A percentile compares a stretch with the other conserved stretches of the same genome.
phyloP scores from a whole-genome alignment of 2,888 invertebrate genomes.

The Drosophila tanythrix region DNA sequence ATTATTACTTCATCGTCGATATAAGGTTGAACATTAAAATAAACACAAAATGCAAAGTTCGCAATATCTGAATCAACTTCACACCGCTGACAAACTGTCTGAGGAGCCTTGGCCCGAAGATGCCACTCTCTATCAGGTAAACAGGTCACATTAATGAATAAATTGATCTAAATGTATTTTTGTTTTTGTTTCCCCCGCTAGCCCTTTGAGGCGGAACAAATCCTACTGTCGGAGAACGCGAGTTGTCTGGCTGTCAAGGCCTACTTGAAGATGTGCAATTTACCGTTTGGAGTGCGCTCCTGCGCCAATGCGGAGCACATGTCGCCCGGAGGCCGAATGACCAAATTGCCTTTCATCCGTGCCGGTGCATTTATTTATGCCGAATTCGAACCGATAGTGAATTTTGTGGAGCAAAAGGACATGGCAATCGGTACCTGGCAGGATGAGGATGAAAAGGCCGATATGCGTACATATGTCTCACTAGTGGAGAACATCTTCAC shows the following conservation, averaged over 20 bases:
- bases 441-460: slow-evolving; percentile 91
- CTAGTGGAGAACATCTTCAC: slow-evolving; percentile 94
- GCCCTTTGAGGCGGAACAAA: slow-evolving; percentile 97
- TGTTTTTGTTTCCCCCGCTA: slow-evolving; percentile 77
- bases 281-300: slow-evolving; percentile 92
- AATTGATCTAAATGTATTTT: not conserved
- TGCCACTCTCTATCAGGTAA: slow-evolving; percentile 90
- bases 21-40: slow-evolving; percentile 28
- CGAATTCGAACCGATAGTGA: slow-evolving; percentile 96
- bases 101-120: slow-evolving; percentile 96
- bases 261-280: slow-evolving; percentile 95
- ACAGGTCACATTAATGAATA: not conserved
- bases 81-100: slow-evolving; percentile 86
- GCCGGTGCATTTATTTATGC: slow-evolving; percentile 95
- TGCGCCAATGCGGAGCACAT: slow-evolving; percentile 97
- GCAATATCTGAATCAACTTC: slow-evolving; percentile 79
- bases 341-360: slow-evolving; percentile 94
- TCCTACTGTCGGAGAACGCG: slow-evolving; percentile 96
- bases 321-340: slow-evolving; percentile 93
- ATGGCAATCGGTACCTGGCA: slow-evolving; percentile 90
- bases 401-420: slow-evolving; percentile 94
- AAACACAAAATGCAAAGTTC: slow-evolving; percentile 71
- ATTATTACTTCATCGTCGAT: slow-evolving; percentile 71
- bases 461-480: slow-evolving; percentile 97
- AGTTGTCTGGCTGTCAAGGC: slow-evolving; percentile 97